Evolutionary conservation across 2,888 invertebrate genomes (phyloP).

Genomic region (Hybos culiciformis): DNA sequence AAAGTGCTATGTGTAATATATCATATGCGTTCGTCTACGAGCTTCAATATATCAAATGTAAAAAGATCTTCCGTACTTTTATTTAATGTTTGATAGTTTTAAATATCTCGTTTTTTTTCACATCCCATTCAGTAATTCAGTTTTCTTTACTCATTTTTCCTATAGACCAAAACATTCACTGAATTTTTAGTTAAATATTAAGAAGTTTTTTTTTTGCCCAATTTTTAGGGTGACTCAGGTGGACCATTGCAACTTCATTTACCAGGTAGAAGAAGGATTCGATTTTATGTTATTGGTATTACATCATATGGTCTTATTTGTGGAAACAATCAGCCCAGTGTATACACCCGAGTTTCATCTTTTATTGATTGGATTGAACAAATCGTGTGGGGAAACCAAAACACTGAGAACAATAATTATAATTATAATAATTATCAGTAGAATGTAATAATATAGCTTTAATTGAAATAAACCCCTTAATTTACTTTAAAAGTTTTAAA

Average conservation of each 20-base stretch:
- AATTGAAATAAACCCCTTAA: no score
- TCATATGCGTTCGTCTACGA: no score
- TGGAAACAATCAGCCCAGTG: conserved; percentile 26
- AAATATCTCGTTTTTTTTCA: background rate
- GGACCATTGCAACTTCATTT: conserved; percentile 30
- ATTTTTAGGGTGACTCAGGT: conserved; percentile 30
- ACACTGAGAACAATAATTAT: no score
- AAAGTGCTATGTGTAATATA: no score
- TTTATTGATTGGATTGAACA: conserved; percentile 33
- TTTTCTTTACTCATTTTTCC: no score
- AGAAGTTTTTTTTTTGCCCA: conserved; percentile 21
- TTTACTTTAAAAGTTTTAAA: no score
- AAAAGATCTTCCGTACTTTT: background rate
- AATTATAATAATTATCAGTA: no score
- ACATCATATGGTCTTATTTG: conserved; percentile 32
- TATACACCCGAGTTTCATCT: conserved; percentile 27
- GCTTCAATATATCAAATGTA: no score
- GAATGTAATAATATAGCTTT: no score
- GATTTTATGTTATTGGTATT: conserved; percentile 28
- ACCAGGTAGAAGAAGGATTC: conserved; percentile 16
- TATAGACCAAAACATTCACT: no score
- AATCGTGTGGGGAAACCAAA: conserved; percentile 27
- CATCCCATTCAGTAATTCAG: no score
- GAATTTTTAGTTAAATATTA: no score
- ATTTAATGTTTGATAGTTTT: background rate